A percentile compares a stretch with the other conserved stretches of the same genome.
phyloP scores from a whole-genome alignment of 2,113 vertebrate genomes.

The Gadus macrocephalus region DNA sequence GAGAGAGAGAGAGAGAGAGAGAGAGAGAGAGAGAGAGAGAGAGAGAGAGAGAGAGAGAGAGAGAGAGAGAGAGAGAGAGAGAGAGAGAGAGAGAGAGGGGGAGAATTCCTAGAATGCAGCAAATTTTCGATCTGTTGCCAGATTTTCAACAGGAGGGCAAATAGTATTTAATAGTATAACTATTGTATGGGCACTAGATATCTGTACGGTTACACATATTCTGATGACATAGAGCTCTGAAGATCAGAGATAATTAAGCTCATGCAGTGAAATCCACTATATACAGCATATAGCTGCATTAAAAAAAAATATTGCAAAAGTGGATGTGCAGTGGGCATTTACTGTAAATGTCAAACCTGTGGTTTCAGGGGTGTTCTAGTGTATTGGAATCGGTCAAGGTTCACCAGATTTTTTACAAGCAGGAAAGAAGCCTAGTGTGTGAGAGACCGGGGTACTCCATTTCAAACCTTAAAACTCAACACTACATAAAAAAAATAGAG shows the following conservation, averaged over 20 bases:
- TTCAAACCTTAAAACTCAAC: conserved; percentile 30
- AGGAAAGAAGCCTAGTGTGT: conserved; percentile 15
- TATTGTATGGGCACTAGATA: neutral
- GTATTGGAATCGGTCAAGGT: conserved; percentile 28
- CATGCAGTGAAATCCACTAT: too few relatives aligned
- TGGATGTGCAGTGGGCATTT: too few relatives aligned
- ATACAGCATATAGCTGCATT: too few relatives aligned
- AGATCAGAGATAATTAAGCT: too few relatives aligned
- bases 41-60: neutral
- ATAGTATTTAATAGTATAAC: neutral
- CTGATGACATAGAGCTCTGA: too few relatives aligned
- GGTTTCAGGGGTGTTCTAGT: neutral
- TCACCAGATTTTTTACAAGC: conserved; percentile 8
- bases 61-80: too few relatives aligned
- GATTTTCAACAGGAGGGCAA: neutral
- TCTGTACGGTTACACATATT: too few relatives aligned
- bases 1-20: too few relatives aligned
- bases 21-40: too few relatives aligned
- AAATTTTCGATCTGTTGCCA: conserved; percentile 11
- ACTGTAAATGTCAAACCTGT: too few relatives aligned
- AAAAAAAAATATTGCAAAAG: too few relatives aligned
- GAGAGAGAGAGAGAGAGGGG: too few relatives aligned
- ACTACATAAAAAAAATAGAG: conserved; percentile 29
- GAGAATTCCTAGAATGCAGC: conserved; percentile 42
- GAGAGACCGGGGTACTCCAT: conserved; percentile 16